phyloP scores from a whole-genome alignment of 1,140 invertebrate genomes.

The Sweltsa coloradensis region DNA sequence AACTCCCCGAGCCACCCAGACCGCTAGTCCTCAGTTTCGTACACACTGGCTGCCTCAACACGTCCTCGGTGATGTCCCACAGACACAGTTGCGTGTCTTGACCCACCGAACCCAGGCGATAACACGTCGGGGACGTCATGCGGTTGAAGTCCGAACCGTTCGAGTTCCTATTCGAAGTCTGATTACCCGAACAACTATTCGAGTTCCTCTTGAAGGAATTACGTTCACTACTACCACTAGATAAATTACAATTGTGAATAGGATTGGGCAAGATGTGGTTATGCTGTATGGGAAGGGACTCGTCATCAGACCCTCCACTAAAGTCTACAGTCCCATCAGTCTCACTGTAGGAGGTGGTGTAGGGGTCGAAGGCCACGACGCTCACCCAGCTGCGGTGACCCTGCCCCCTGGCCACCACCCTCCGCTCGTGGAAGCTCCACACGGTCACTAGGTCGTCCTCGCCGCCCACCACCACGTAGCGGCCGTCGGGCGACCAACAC shows the following conservation, averaged over 20 bases:
- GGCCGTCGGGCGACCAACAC: constrained; percentile 95
- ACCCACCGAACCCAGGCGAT: constrained; percentile 90
- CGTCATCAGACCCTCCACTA: constrained; percentile 41
- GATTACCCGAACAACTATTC: constrained; percentile 4
- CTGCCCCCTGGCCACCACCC: constrained; percentile 90
- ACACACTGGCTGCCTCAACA: constrained; percentile 54
- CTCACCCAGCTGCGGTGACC: constrained; percentile 94
- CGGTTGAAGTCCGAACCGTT: constrained; percentile 34
- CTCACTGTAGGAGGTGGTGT: constrained; percentile 50
- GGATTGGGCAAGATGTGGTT: constrained; percentile 11
- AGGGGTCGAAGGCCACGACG: constrained; percentile 93
- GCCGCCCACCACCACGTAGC: constrained; percentile 91
- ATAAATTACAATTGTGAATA: constrained; percentile 13
- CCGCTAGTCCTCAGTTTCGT: constrained; percentile 28
- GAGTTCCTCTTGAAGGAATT: constrained; percentile 12
- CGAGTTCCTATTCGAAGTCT: constrained; percentile 34
- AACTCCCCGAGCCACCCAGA: constrained; percentile 1
- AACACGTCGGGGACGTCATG: constrained; percentile 48
- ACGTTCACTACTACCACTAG: constrained; percentile 14
- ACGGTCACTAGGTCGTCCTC: constrained; percentile 98
- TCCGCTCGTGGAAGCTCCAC: constrained; percentile 86
- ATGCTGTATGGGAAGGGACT: constrained; percentile 21
- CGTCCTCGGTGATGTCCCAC: constrained; percentile 97
- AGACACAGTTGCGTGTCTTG: constrained; percentile 97
- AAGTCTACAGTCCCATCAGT: constrained; percentile 20